Evolutionary conservation across 2,888 invertebrate species (phyloP).

Genomic region (Leistus spinibarbis): DNA sequence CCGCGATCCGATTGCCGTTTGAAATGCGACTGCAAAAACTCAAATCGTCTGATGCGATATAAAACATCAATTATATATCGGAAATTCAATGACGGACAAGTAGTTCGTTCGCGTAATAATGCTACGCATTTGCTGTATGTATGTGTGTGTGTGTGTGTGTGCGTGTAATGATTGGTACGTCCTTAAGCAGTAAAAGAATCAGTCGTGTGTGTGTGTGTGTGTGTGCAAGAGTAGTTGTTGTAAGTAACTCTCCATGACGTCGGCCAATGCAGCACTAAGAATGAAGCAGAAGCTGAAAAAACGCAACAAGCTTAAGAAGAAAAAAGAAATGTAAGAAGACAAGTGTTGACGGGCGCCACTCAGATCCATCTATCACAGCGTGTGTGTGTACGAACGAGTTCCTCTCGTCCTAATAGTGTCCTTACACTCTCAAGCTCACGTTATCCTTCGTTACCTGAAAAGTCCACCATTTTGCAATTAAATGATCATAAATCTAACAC

Average conservation of each 20-base stretch:
- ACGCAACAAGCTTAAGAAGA: background rate
- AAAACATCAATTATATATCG: background rate
- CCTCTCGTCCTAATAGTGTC: too few species aligned
- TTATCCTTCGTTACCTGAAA: too few species aligned
- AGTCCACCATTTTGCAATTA: background rate
- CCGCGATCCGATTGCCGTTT: background rate
- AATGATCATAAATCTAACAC: too few species aligned
- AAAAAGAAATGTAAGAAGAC: constrained; percentile 20
- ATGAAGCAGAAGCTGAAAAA: background rate
- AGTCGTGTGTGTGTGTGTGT: background rate
- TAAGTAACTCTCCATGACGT: constrained; percentile 7
- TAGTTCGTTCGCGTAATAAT: background rate
- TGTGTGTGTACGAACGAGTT: background rate
- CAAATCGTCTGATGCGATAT: background rate
- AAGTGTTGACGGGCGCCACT: constrained; percentile 38
- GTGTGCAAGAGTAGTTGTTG: background rate
- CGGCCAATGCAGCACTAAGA: background rate
- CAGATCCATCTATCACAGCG: constrained; percentile 27
- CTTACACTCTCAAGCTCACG: background rate
- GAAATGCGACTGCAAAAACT: background rate
- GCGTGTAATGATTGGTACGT: background rate
- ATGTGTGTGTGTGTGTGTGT: background rate
- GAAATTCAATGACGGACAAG: background rate
- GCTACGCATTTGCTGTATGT: background rate
- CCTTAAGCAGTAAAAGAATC: background rate